These are phyloP conservation scores for Thecophora atra DNA, from an alignment of 2,888 invertebrate species.

Conservation along the genomic window DNA sequence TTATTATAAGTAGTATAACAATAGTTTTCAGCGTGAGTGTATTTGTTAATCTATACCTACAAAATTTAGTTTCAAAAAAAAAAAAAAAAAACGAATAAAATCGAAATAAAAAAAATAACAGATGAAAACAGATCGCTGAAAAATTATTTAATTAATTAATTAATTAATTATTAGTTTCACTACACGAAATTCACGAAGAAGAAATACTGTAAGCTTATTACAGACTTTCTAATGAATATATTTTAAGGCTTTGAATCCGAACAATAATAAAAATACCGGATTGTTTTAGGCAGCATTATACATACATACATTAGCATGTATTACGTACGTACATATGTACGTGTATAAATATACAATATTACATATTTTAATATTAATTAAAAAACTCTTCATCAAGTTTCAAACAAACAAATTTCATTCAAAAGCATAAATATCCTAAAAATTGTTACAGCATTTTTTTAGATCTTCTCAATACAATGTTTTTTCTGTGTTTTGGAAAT, in stretches of 20 bases:
- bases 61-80: not conserved
- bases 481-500: no score
- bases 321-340: slow-evolving; percentile 2
- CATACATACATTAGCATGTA: no score
- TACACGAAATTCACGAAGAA: not conserved
- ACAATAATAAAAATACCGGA: not conserved
- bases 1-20: slow-evolving; percentile 43
- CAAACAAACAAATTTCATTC: no score
- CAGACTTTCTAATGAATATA: not conserved
- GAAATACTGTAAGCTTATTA: slow-evolving; percentile 12
- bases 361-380: not conserved
- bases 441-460: no score
- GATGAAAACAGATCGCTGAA: slow-evolving; percentile 15
- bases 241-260: not conserved
- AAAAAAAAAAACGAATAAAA: no score
- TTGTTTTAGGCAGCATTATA: not conserved
- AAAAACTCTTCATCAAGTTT: not conserved
- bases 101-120: no score
- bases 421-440: no score
- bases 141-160: not conserved
- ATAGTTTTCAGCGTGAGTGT: slow-evolving; percentile 47
- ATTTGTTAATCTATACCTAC: slow-evolving; percentile 5
- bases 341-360: not conserved
- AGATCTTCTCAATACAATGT: no score
- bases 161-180: no score